Base-by-base conservation (phyloP, 2,113 vertebrate species). In the Eidolon helvum region DNA sequence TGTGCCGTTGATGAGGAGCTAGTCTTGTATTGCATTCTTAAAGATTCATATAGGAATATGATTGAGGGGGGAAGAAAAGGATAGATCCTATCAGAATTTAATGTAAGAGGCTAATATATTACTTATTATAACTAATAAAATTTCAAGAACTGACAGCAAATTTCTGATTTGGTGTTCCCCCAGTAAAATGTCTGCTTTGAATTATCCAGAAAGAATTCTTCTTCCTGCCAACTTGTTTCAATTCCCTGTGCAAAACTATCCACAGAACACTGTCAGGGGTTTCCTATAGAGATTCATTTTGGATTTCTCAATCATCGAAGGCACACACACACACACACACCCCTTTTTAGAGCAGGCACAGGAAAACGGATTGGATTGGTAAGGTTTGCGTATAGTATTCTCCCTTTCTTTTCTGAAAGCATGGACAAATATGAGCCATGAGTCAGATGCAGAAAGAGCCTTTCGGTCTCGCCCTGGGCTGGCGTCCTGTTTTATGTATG, bases 171-270 rank as follows among this genome's bases (percentile, higher is more conserved):
- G 96, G 89, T 94, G 96, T 96, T 93, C 82, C 83, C 50, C 72
- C 75, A 91, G 93, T 89, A 89, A 96, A 95, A 96, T 95, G 72
- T 97, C 97, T 97, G 97, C 96, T 98, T 97, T 97, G 96, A 97
- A 96, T 98, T 97, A 98, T 55, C 63, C 82, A 94, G 96, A 96
- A 96, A 83, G 93, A 97, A 97, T 98, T 93, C 82, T 96, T 95
- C 84, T 95, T 94, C 82, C 87, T 97, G 97, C 97, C 97, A 97
- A 97, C 91, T 97, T 95, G 89, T 95, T 97, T 96, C 95, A 96
- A 96, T 97, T 96, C 96, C 94, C 95, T 68, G 78, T 79, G 65
- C 78, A 87, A 91, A 95, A 69, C 77, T 86, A 89, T 93, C 92
- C 89, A 75, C 63, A 79, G 96, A 96, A 91, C 72, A 59, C n/a